These are phyloP conservation scores for Cariama cristata DNA, from an alignment of 2,113 vertebrate species.

Conservation along the genomic window DNA sequence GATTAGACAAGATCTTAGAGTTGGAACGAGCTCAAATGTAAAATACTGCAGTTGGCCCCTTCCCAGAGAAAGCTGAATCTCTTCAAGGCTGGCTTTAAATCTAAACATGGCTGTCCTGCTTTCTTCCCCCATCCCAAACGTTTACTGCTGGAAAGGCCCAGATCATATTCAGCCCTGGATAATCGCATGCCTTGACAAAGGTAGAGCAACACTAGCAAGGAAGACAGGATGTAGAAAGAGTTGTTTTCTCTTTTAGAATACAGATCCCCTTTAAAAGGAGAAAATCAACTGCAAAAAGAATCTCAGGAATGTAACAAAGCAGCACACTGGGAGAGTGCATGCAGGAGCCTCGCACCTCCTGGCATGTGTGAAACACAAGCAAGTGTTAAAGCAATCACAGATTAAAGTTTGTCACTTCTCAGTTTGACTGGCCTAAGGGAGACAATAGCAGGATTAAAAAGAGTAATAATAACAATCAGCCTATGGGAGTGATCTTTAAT, in stretches of 20 bases:
- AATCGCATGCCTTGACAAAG: background rate
- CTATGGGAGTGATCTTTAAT: conserved; percentile 37
- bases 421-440: conserved; percentile 39
- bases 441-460: conserved; percentile 19
- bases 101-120: background rate
- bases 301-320: background rate
- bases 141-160: background rate
- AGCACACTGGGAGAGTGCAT: background rate
- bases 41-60: background rate
- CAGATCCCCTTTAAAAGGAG: background rate
- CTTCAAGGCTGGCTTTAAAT: background rate
- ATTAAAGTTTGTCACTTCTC: background rate
- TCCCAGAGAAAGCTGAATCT: background rate
- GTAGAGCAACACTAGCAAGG: background rate
- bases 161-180: background rate
- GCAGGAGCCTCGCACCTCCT: background rate
- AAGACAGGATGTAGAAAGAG: background rate
- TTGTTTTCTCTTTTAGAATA: background rate
- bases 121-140: background rate
- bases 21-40: background rate
- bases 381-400: conserved; percentile 29
- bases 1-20: background rate
- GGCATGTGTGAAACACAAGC: conserved; percentile 12
- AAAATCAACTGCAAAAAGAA: background rate
- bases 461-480: conserved; percentile 38